Conservation (phyloP, 2,888 invertebrate species). For the Pachycephus smyrnensis region DNA sequence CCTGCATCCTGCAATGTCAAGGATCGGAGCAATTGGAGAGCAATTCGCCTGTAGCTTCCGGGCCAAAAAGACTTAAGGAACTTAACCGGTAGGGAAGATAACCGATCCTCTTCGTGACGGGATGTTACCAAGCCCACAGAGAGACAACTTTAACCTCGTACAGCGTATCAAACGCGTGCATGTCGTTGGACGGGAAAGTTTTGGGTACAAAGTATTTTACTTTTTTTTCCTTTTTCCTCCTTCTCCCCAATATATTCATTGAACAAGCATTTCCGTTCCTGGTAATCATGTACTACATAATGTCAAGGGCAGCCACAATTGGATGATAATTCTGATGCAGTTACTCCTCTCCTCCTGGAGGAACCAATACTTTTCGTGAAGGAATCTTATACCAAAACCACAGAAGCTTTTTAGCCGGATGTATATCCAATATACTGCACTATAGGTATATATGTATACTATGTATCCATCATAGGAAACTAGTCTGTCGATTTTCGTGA, state of each 20-base stretch:
- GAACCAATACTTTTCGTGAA: background rate
- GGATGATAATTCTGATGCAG: background rate
- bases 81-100: background rate
- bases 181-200: background rate
- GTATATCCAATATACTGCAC: background rate
- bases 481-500: background rate
- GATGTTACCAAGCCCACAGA: background rate
- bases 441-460: background rate
- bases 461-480: background rate
- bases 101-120: background rate
- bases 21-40: conserved; percentile 9
- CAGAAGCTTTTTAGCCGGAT: background rate
- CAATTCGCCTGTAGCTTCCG: conserved; percentile 20
- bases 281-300: background rate
- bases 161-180: background rate
- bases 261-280: background rate
- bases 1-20: conserved; percentile 35
- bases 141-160: background rate
- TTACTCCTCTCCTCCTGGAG: background rate
- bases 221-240: background rate
- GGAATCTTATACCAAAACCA: background rate
- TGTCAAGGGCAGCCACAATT: background rate
- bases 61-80: conserved; percentile 16
- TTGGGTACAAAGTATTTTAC: background rate
- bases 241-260: background rate